Conservation (phyloP, 1,140 invertebrate species). For the Kradibia gibbosae region DNA sequence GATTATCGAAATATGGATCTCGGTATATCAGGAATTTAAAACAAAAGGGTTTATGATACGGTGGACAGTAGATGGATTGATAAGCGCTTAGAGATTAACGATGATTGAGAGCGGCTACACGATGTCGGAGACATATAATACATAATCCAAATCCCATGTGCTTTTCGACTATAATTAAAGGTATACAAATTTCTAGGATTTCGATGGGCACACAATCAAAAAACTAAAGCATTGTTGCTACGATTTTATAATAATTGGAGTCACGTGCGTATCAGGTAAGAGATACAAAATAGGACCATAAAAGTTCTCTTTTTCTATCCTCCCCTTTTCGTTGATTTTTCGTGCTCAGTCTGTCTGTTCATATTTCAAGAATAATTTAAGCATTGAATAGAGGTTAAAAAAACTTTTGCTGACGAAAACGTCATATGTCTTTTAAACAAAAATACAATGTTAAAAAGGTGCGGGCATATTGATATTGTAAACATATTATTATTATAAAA, state of each 20-base stretch:
- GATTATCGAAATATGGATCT: no score
- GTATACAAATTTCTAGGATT: conserved; percentile 18
- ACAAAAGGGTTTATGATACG: neutral
- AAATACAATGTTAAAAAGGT: neutral
- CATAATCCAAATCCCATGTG: neutral
- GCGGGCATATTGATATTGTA: no score
- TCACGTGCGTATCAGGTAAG: neutral
- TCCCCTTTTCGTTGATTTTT: no score
- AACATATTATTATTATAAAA: no score
- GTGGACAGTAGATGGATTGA: neutral
- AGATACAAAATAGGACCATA: neutral
- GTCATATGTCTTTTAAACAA: no score
- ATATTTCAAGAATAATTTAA: no score
- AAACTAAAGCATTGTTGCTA: conserved; percentile 55
- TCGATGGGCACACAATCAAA: conserved; percentile 38
- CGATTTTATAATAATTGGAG: conserved; percentile 39
- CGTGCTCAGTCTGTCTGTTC: no score
- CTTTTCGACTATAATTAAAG: neutral
- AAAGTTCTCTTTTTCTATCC: neutral
- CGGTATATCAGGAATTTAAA: no score
- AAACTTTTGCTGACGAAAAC: no score
- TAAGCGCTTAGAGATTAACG: conserved; percentile 8
- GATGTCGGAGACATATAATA: neutral
- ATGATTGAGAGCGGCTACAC: no score
- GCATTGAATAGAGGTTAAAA: no score